Base-by-base conservation (phyloP, 2,113 vertebrate genomes). In the Passer montanus region DNA sequence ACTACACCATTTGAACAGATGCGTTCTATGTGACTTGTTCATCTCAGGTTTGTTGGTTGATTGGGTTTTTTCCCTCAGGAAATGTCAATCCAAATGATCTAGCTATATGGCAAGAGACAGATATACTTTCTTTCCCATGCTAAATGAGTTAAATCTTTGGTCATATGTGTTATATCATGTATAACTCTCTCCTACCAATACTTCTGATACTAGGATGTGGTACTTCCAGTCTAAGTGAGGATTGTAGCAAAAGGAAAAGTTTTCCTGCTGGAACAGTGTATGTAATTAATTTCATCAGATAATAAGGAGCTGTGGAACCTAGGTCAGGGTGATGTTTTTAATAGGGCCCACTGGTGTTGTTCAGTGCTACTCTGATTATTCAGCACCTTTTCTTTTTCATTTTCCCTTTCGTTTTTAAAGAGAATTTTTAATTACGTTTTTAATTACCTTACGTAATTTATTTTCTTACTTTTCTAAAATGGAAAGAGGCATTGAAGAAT, bases 401-500 rank as follows among this genome's bases (percentile, higher is more conserved):
- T 68, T 76, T 41, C 31, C 13, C 22, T 44, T 47, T 85, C 78
- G 33, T 44, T 94, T 82, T 82, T 78, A 62, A 82, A 59, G 30
- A 33, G 23, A 46, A 31, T 85, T 79, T 79, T 80, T 10, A 35
- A 58, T 88, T 80, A n/a, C n/a, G n/a, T n/a, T n/a, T n/a, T n/a
- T n/a, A n/a, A n/a, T n/a, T n/a, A n/a, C 44, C 41, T 85, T 79
- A 33, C 0, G 9, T n/a, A 67, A 67, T 82, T 7, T 26, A 8
- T 89, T 93, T 78, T 47, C 21, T 89, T 91, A 41, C 39, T 41
- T 41, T 17, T 69, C 47, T 56, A 28, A 87, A 78, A 87, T 90
- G 82, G 92, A 93, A 87, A 93, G 47, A 69, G 47, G 50, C 69
- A 78, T 20, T 91, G 69, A 93, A 84, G 80, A 89, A 87, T 90